Conservation (phyloP, 2,888 invertebrate species). For the Phymatocera aterrima region DNA sequence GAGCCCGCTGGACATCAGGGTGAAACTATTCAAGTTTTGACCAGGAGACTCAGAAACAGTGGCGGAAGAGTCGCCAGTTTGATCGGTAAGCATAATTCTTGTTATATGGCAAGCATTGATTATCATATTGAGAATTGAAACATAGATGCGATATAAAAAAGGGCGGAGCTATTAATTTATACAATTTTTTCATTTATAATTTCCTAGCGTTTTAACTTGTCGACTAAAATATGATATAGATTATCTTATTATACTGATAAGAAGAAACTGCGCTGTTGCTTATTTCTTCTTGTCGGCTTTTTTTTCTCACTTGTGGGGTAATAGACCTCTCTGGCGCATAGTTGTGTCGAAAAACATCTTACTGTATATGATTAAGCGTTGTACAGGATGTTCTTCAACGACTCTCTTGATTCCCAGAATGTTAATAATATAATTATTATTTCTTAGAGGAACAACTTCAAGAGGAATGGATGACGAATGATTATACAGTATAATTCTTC, state of each 20-base stretch:
- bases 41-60: slow-evolving; percentile 64
- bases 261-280: background rate
- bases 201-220: background rate
- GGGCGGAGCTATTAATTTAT: background rate
- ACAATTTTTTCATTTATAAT: background rate
- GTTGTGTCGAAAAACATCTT: background rate
- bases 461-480: background rate
- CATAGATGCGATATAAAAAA: background rate
- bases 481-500: no score
- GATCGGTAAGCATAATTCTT: slow-evolving; percentile 64
- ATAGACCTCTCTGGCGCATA: no score
- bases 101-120: no score
- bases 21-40: slow-evolving; percentile 71
- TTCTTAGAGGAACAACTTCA: no score
- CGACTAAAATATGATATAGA: background rate
- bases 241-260: slow-evolving; percentile 27
- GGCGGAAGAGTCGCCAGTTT: slow-evolving; percentile 69
- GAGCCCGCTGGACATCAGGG: slow-evolving; percentile 71
- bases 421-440: background rate
- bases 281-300: no score
- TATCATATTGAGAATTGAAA: no score
- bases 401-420: background rate
- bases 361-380: slow-evolving; percentile 19
- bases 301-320: background rate
- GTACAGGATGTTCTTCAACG: slow-evolving; percentile 24